Evolutionary conservation across 2,797 vertebrate genomes (phyloP).

Genomic region (Pantherophis alleghaniensis): DNA sequence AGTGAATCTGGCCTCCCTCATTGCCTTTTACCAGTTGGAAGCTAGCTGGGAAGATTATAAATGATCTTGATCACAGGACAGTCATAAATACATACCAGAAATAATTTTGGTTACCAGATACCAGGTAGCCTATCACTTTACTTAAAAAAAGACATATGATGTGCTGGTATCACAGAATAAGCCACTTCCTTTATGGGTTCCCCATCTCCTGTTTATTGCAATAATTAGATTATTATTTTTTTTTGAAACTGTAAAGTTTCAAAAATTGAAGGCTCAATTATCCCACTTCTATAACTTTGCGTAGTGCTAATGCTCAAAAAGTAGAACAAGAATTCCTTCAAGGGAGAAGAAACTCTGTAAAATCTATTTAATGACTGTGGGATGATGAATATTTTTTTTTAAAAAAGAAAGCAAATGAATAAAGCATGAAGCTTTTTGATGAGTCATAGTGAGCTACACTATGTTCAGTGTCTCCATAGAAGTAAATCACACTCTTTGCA

Average conservation of each 20-base stretch:
- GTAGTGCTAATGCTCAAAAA: slow-evolving; percentile 27
- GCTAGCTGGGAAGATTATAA: not conserved
- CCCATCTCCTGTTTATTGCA: not conserved
- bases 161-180: not conserved
- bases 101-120: not conserved
- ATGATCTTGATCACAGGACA: not conserved
- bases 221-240: not conserved
- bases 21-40: not conserved
- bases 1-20: not conserved
- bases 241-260: not conserved
- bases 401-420: slow-evolving; percentile 22
- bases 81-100: not conserved
- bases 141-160: not conserved
- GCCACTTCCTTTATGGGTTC: not conserved
- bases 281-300: slow-evolving; percentile 29
- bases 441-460: not conserved
- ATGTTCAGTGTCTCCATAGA: not conserved
- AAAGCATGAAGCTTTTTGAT: slow-evolving; percentile 7
- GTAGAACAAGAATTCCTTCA: not conserved
- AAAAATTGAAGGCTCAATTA: not conserved
- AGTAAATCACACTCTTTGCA: not conserved
- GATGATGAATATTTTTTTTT: not conserved
- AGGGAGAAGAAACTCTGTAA: slow-evolving; percentile 4
- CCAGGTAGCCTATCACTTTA: not conserved
- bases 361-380: not conserved